Conservation (phyloP, 2,888 invertebrate species). For the Epicampocera succincta region DNA sequence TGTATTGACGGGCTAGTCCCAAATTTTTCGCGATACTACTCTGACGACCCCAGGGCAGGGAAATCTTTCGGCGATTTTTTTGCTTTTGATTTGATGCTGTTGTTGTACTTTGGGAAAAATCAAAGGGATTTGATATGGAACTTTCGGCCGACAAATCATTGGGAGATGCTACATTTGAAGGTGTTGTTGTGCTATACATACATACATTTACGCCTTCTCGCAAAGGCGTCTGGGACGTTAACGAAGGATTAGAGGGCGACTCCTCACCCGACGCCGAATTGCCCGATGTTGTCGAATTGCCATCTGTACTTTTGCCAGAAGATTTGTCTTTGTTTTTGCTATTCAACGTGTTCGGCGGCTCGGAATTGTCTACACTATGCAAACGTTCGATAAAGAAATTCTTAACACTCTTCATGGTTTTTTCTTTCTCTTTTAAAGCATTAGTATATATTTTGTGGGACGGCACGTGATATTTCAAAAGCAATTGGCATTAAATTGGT, state of each 20-base stretch:
- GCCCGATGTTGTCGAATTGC: conserved; percentile 68
- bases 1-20: conserved; percentile 91
- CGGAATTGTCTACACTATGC: conserved; percentile 78
- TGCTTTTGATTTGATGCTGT: conserved; percentile 81
- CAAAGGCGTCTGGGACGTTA: conserved; percentile 32
- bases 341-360: conserved; percentile 53
- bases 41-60: conserved; percentile 94
- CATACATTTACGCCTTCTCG: conserved; percentile 32
- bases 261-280: conserved; percentile 68
- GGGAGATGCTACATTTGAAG: conserved; percentile 56
- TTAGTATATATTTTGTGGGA: conserved; percentile 42
- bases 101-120: conserved; percentile 70
- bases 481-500: conserved; percentile 44
- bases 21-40: conserved; percentile 89
- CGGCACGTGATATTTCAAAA: conserved; percentile 36
- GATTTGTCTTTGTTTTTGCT: conserved; percentile 66
- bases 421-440: conserved; percentile 7
- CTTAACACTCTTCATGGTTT: conserved; percentile 80
- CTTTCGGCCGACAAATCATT: conserved; percentile 64
- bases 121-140: conserved; percentile 66
- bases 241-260: conserved; percentile 49
- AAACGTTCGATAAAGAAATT: conserved; percentile 81
- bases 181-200: conserved; percentile 54
- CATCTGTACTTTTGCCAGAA: conserved; percentile 64
- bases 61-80: conserved; percentile 92